Conservation (phyloP, 2,797 vertebrate species). For the Gymnodraco acuticeps region DNA sequence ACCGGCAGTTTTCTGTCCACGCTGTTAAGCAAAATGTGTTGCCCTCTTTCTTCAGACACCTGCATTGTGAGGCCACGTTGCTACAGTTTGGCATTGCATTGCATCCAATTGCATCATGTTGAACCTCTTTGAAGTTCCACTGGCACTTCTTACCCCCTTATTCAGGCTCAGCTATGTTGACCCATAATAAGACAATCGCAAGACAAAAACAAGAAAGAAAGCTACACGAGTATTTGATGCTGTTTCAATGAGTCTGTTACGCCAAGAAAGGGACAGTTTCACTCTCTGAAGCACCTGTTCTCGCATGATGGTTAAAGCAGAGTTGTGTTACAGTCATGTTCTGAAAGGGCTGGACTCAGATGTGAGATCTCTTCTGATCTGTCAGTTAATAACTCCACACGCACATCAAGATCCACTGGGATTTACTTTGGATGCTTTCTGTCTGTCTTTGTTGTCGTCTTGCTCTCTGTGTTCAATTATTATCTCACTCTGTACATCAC, state of each 20-base stretch:
- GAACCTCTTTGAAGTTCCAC: conserved; percentile 81
- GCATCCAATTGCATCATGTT: conserved; percentile 81
- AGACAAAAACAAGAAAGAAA: conserved; percentile 22
- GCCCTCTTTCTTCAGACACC: conserved; percentile 71
- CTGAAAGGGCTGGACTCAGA: conserved; percentile 41
- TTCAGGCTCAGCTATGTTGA: conserved; percentile 71
- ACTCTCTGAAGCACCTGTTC: conserved; percentile 41
- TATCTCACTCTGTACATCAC: conserved; percentile 39
- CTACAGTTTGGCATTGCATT: conserved; percentile 72
- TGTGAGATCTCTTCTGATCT: conserved; percentile 56
- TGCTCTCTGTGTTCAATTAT: conserved; percentile 34
- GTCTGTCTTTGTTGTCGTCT: conserved; percentile 40
- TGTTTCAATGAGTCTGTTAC: conserved; percentile 40
- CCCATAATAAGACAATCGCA: conserved; percentile 70
- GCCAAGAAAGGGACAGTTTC: conserved; percentile 26
- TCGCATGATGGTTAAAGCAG: conserved; percentile 22
- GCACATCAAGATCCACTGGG: conserved; percentile 28
- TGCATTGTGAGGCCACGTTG: conserved; percentile 72
- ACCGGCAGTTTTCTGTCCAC: conserved; percentile 60
- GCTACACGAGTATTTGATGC: conserved; percentile 24
- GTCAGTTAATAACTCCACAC: conserved; percentile 52
- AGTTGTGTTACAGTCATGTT: conserved; percentile 29
- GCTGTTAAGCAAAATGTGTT: conserved; percentile 63
- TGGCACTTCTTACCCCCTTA: conserved; percentile 78
- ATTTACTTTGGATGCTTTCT: conserved; percentile 39